phyloP scores from a whole-genome alignment of 2,797 vertebrate species.

The Enteromius mattozi region DNA sequence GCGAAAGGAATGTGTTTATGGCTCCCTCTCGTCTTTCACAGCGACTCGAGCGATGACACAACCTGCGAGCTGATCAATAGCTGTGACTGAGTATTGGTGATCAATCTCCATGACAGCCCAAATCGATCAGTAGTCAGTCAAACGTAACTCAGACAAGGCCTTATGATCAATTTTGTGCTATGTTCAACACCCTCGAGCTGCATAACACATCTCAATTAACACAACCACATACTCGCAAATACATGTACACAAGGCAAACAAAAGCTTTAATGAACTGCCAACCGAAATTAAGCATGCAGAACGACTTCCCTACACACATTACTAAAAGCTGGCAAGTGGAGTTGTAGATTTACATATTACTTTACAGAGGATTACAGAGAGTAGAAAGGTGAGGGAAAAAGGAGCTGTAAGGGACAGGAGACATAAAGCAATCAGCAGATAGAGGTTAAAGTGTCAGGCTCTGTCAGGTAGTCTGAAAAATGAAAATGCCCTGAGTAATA shows the following conservation, averaged over 20 bases:
- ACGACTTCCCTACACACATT: slow-evolving; percentile 36
- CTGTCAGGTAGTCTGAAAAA: slow-evolving; percentile 48
- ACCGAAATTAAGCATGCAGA: slow-evolving; percentile 4
- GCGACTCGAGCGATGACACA: slow-evolving; percentile 54
- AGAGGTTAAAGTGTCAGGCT: slow-evolving; percentile 42
- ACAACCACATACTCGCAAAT: slow-evolving; percentile 43
- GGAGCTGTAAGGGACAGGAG: slow-evolving; percentile 6
- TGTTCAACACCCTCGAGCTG: slow-evolving; percentile 51
- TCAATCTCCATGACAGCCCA: slow-evolving; percentile 73
- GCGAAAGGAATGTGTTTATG: slow-evolving; percentile 36
- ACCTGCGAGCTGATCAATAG: slow-evolving; percentile 71
- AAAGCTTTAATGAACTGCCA: slow-evolving; percentile 28
- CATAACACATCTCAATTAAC: slow-evolving; percentile 72
- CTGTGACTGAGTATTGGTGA: slow-evolving; percentile 67
- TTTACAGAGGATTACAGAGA: not conserved
- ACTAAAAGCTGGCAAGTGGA: slow-evolving; percentile 20
- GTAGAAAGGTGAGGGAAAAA: not conserved
- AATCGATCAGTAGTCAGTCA: slow-evolving; percentile 73
- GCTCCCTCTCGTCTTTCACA: slow-evolving; percentile 22
- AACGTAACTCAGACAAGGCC: slow-evolving; percentile 62
- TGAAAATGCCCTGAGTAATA: slow-evolving; percentile 18
- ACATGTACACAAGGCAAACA: slow-evolving; percentile 16
- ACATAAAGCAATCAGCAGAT: slow-evolving; percentile 40
- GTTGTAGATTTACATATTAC: slow-evolving; percentile 34
- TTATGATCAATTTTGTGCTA: slow-evolving; percentile 71